A percentile compares a stretch with the other conserved stretches of the same genome.
Evolutionary conservation across 2,888 invertebrate species (phyloP).

Genomic region (Cinara cedri): DNA sequence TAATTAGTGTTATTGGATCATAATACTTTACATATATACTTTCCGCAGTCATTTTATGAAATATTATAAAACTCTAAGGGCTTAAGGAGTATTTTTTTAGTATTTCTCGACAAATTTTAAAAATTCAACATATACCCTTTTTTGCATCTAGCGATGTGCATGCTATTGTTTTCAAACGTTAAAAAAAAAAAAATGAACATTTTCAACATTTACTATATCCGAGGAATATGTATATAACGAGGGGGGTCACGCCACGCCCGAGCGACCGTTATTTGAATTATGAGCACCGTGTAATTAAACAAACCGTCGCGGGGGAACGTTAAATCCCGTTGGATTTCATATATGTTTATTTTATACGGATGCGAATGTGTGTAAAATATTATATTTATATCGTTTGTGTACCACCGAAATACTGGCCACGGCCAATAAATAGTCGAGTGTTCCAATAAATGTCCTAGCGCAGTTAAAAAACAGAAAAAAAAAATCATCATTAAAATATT

Average conservation of each 20-base stretch:
- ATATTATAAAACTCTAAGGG: no score
- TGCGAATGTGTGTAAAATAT: conserved; percentile 32
- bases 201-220: conserved; percentile 25
- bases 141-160: no score
- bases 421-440: conserved; percentile 40
- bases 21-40: no score
- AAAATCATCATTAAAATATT: no score
- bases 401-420: conserved; percentile 8
- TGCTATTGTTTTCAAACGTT: neutral
- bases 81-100: no score
- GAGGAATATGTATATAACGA: neutral
- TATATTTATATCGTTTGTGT: conserved; percentile 23
- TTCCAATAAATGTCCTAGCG: conserved; percentile 41
- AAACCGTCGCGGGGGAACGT: conserved; percentile 39
- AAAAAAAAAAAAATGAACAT: conserved; percentile 8
- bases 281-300: conserved; percentile 49
- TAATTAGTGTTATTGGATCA: no score
- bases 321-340: conserved; percentile 52
- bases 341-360: conserved; percentile 39
- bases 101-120: no score
- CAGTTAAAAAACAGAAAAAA: no score
- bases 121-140: no score
- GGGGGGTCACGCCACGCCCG: neutral
- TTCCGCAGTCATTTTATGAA: no score
- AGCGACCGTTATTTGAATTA: conserved; percentile 48